A percentile compares a stretch with the other conserved stretches of the same genome.
Conservation (phyloP, 2,113 vertebrate species). For the Polyodon spathula region DNA sequence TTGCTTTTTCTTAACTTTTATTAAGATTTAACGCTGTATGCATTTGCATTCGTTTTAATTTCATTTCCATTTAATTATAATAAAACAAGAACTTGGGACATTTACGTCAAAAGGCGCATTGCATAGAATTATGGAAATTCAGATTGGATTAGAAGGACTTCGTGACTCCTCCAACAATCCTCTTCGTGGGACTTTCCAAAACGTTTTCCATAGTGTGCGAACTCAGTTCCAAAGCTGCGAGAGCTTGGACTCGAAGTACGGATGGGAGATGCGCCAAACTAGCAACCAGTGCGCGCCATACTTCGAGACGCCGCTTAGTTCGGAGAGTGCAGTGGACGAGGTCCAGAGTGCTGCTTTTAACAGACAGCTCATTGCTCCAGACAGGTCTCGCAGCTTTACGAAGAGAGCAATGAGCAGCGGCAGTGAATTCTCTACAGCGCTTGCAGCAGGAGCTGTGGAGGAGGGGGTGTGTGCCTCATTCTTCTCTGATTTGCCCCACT, state of each 20-base stretch:
- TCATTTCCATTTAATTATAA: too few species aligned
- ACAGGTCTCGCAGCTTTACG: constrained; percentile 28
- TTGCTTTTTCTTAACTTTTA: too few species aligned
- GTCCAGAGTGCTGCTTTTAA: constrained; percentile 19
- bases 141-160: constrained; percentile 65
- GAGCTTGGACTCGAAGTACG: constrained; percentile 36
- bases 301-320: constrained; percentile 14
- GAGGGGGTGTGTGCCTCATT: constrained; percentile 19
- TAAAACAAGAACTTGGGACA: too few species aligned
- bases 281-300: constrained; percentile 28
- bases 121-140: constrained; percentile 59
- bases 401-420: constrained; percentile 21
- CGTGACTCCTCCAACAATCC: constrained; percentile 51
- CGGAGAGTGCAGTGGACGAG: constrained; percentile 16
- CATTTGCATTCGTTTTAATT: too few species aligned
- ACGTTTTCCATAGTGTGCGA: constrained; percentile 56
- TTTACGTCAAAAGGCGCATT: too few species aligned
- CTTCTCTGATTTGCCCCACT: constrained; percentile 11
- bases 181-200: constrained; percentile 57
- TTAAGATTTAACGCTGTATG: too few species aligned
- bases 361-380: constrained; percentile 33
- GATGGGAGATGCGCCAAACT: constrained; percentile 48
- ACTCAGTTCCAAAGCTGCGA: constrained; percentile 42
- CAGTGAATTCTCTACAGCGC: constrained; percentile 12
- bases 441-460: constrained; percentile 22